A percentile compares a stretch with the other conserved stretches of the same genome.
Evolutionary conservation across 35 echinoderm and acorn worm species (phyloP).

Genomic region (Lytechinus pictus): DNA sequence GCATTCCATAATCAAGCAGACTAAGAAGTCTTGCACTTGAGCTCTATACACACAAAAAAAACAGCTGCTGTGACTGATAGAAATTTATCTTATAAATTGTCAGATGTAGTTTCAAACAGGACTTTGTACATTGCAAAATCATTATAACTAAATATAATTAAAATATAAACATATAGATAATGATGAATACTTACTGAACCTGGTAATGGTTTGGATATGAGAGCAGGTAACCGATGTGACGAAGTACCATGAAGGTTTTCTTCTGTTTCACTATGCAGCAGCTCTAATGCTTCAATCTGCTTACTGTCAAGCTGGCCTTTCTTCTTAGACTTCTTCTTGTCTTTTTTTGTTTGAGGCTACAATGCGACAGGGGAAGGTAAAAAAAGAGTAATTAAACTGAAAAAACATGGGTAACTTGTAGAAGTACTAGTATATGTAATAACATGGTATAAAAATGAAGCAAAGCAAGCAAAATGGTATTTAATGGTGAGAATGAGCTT

Average conservation of each 20-base stretch:
- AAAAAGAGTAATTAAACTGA: neutral
- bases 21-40: too few relatives aligned
- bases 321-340: slow-evolving; percentile 73
- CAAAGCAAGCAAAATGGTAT: too few relatives aligned
- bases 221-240: slow-evolving; percentile 60
- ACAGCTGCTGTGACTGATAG: neutral
- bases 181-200: neutral
- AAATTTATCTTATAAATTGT: neutral
- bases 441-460: too few relatives aligned
- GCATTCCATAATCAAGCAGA: too few relatives aligned
- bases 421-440: too few relatives aligned
- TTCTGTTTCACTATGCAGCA: slow-evolving; percentile 36
- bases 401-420: neutral
- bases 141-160: too few relatives aligned
- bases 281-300: slow-evolving; percentile 45
- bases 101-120: neutral
- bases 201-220: neutral
- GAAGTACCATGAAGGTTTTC: neutral
- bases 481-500: too few relatives aligned
- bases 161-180: too few relatives aligned
- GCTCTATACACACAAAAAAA: too few relatives aligned
- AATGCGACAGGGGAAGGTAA: neutral
- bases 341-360: slow-evolving; percentile 61
- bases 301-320: slow-evolving; percentile 22
- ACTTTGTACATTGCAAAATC: too few relatives aligned